Conservation (phyloP, 1,140 invertebrate species). For the Pinna nobilis region DNA sequence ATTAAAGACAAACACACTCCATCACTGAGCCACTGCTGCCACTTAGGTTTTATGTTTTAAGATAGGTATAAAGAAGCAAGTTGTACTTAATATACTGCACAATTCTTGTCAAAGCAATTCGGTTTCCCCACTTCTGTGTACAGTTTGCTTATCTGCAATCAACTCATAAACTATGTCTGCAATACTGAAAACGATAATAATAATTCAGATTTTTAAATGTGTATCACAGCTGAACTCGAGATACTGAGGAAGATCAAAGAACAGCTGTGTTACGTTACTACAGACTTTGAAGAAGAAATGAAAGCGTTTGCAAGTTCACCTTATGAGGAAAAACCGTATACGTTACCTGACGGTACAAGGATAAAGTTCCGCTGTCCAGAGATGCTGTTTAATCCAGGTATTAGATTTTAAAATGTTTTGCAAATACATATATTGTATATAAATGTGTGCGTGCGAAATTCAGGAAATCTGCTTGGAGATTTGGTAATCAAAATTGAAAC, state of each 20-base stretch:
- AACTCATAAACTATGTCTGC: no score
- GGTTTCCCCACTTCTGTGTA: no score
- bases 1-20: no score
- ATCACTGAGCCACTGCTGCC: no score
- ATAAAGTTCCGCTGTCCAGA: conserved; percentile 68
- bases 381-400: conserved; percentile 85
- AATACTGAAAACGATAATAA: no score
- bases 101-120: no score
- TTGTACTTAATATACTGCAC: no score
- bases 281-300: conserved; percentile 97
- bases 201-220: no score
- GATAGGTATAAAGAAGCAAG: not conserved
- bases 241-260: conserved; percentile 78
- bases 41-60: not conserved
- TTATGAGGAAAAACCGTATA: conserved; percentile 72
- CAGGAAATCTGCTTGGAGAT: not conserved
- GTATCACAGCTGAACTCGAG: conserved; percentile 73
- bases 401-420: no score
- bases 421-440: no score
- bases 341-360: conserved; percentile 75
- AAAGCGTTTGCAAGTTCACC: conserved; percentile 84
- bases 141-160: not conserved
- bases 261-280: conserved; percentile 92
- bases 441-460: no score
- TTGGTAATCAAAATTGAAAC: conserved; percentile 78